phyloP scores from a whole-genome alignment of 2,797 vertebrate genomes.

The Bufotes viridis region DNA sequence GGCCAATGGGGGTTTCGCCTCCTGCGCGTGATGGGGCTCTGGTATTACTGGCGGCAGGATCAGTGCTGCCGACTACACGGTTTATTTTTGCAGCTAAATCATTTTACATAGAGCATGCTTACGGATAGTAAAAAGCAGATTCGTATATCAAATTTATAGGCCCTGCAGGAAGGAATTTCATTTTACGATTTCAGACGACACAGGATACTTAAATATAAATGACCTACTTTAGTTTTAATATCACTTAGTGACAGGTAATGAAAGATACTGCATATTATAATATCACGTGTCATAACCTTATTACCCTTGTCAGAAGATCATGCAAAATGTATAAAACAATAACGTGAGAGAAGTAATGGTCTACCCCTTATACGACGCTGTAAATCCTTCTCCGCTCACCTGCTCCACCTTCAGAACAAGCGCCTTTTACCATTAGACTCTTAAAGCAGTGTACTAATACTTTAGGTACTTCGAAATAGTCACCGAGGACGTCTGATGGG shows the following conservation, averaged over 20 bases:
- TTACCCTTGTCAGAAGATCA: neutral
- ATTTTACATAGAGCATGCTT: neutral
- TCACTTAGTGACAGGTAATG: neutral
- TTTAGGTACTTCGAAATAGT: neutral
- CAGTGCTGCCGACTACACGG: no score
- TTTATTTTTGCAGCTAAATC: neutral
- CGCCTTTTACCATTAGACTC: neutral
- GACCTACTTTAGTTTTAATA: neutral
- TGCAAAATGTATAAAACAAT: conserved; percentile 5
- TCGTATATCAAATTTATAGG: neutral
- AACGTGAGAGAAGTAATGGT: neutral
- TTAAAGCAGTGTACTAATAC: neutral
- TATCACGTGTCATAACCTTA: neutral
- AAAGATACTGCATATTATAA: neutral
- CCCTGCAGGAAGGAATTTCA: neutral
- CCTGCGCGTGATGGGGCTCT: no score
- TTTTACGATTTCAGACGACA: conserved; percentile 13
- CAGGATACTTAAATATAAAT: conserved; percentile 14
- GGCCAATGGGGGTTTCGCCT: no score
- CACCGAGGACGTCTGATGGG: neutral
- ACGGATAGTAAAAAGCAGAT: neutral
- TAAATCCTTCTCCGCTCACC: neutral
- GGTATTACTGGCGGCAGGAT: no score
- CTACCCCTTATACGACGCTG: neutral
- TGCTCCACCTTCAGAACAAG: neutral